Percentiles rank a stretch among this genome's conserved stretches.
Conservation (phyloP, 1,140 invertebrate genomes). For the Drosophila melanogaster region DNA sequence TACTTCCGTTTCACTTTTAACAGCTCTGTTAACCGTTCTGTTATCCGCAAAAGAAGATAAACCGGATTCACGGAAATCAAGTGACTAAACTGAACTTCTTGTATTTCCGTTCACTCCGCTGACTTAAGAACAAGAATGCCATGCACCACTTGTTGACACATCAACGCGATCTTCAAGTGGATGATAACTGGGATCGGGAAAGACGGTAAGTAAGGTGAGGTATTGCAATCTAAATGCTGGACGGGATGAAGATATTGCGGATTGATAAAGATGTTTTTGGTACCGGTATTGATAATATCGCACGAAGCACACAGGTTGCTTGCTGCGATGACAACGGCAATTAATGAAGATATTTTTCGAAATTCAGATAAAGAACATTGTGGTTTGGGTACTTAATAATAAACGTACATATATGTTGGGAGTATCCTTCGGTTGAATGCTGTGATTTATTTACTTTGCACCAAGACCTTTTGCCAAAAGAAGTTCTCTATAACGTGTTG, state of each 20-base stretch:
- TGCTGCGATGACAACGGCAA: background rate
- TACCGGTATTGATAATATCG: background rate
- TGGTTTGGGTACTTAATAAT: background rate
- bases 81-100: conserved; percentile 21
- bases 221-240: conserved; percentile 1
- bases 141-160: conserved; percentile 33
- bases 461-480: too few relatives aligned
- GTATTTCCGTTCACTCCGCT: conserved; percentile 50
- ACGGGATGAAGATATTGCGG: background rate
- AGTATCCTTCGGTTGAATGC: background rate
- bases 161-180: background rate
- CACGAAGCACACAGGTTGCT: background rate
- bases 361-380: too few relatives aligned
- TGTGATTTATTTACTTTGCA: too few relatives aligned
- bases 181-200: conserved; percentile 13
- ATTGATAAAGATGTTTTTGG: background rate
- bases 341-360: background rate
- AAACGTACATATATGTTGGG: background rate
- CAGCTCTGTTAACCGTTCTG: conserved; percentile 7
- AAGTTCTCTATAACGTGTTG: too few relatives aligned
- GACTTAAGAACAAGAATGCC: conserved; percentile 12
- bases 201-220: background rate
- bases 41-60: conserved; percentile 31
- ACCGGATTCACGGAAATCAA: conserved; percentile 63
- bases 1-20: conserved; percentile 12